Percentiles rank a stretch among this genome's conserved stretches.
Evolutionary conservation across 35 echinoderm and acorn worm species (phyloP).

Genomic region (Apostichopus californicus): DNA sequence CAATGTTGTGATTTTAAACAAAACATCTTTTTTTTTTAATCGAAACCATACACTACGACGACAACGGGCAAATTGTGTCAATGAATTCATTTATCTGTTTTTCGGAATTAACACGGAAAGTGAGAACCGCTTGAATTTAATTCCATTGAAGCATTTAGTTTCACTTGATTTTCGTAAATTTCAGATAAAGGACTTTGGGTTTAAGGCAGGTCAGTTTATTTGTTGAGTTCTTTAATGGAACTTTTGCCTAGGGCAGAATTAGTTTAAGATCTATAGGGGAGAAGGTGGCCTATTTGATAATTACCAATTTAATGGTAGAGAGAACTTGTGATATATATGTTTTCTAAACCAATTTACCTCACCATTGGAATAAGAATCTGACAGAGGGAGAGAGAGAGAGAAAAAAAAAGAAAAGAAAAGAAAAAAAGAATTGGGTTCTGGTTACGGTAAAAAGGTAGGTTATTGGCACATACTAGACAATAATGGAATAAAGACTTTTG

Average conservation of each 20-base stretch:
- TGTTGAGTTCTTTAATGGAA: not conserved
- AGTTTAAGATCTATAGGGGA: slow-evolving; percentile 31
- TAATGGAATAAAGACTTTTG: not conserved
- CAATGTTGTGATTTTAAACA: no score
- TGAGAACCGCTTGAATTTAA: not conserved
- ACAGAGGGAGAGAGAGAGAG: no score
- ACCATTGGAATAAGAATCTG: not conserved
- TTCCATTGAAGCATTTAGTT: not conserved
- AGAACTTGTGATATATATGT: not conserved
- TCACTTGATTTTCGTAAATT: not conserved
- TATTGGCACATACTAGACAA: slow-evolving; percentile 23
- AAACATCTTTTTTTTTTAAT: no score
- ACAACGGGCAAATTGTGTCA: not conserved
- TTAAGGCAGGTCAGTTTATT: slow-evolving; percentile 5
- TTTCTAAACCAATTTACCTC: not conserved
- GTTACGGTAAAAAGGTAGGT: slow-evolving; percentile 34
- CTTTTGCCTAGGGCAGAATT: not conserved
- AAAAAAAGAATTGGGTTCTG: slow-evolving; percentile 8
- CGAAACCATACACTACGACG: no score
- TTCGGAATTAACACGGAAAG: not conserved
- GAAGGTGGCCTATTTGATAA: slow-evolving; percentile 22
- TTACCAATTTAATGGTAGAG: slow-evolving; percentile 31
- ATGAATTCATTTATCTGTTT: not conserved
- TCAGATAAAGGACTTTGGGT: slow-evolving; percentile 1
- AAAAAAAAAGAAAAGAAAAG: not conserved